A percentile compares a stretch with the other conserved stretches of the same genome.
phyloP scores from a whole-genome alignment of 2,888 invertebrate genomes.

The Tetragonisca angustula region DNA sequence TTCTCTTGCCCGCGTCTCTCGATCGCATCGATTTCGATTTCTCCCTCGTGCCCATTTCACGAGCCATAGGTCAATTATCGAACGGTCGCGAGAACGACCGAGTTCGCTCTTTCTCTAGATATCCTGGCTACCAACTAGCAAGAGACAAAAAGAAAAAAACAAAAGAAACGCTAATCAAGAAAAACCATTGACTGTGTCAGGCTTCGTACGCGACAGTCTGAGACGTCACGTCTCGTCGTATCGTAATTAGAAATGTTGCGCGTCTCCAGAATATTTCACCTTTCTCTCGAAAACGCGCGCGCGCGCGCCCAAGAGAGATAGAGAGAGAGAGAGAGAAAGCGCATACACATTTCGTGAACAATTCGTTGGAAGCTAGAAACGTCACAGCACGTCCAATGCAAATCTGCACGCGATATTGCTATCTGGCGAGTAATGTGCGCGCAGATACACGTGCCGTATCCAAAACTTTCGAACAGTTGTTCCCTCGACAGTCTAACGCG shows the following conservation, averaged over 20 bases:
- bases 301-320: too few relatives aligned
- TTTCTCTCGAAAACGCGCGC: background rate
- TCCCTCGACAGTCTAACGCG: constrained; percentile 21
- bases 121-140: background rate
- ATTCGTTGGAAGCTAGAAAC: background rate
- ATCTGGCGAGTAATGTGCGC: constrained; percentile 48
- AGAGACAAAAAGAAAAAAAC: too few relatives aligned
- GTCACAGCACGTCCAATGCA: constrained; percentile 44
- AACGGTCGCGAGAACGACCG: background rate
- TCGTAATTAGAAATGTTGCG: constrained; percentile 19
- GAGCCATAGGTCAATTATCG: background rate
- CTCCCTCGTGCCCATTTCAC: background rate
- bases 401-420: constrained; percentile 51
- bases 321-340: too few relatives aligned
- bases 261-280: constrained; percentile 7
- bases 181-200: background rate
- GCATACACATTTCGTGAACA: background rate
- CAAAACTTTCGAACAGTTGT: constrained; percentile 50
- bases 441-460: constrained; percentile 27
- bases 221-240: background rate
- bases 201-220: background rate
- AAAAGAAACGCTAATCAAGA: background rate
- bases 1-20: background rate
- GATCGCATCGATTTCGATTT: background rate
- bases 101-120: background rate